phyloP scores from a whole-genome alignment of 2,888 invertebrate species.

The Gastrophysa polygoni region DNA sequence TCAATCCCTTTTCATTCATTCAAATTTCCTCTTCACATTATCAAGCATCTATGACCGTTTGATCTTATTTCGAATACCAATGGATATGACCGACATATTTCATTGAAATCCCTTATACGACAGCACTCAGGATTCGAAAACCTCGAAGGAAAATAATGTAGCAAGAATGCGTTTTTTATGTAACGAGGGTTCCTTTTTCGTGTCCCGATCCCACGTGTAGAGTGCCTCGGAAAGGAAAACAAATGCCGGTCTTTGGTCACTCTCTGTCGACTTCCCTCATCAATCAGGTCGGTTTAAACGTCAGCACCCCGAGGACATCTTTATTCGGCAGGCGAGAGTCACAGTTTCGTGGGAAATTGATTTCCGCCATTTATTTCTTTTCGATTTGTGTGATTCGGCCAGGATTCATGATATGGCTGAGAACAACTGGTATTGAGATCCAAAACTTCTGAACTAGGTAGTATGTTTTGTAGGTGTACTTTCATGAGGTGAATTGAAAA shows the following conservation, averaged over 20 bases:
- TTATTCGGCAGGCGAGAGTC: conserved; percentile 25
- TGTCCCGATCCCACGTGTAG: conserved; percentile 31
- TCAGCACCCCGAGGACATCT: conserved; percentile 24
- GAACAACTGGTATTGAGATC: not conserved
- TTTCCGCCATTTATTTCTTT: conserved; percentile 25
- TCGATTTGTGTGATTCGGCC: not conserved
- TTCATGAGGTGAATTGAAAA: no score
- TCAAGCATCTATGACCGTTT: no score
- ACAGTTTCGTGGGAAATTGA: conserved; percentile 26
- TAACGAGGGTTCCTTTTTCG: conserved; percentile 36
- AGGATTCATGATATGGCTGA: not conserved
- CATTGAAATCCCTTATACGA: not conserved
- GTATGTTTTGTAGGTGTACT: no score
- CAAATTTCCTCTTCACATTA: no score
- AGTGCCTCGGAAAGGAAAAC: conserved; percentile 51
- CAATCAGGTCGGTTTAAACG: conserved; percentile 45
- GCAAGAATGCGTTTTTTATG: conserved; percentile 54
- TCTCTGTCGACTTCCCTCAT: conserved; percentile 45
- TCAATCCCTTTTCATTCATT: no score
- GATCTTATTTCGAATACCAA: no score
- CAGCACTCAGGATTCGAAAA: not conserved
- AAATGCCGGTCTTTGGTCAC: conserved; percentile 54
- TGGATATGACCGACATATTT: no score
- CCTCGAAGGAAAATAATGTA: conserved; percentile 34
- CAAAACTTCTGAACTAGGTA: no score